Evolutionary conservation across 2,888 invertebrate species (phyloP), one percentile per base, ranked within the genome.

Genomic region (Beris chalybata): DNA sequence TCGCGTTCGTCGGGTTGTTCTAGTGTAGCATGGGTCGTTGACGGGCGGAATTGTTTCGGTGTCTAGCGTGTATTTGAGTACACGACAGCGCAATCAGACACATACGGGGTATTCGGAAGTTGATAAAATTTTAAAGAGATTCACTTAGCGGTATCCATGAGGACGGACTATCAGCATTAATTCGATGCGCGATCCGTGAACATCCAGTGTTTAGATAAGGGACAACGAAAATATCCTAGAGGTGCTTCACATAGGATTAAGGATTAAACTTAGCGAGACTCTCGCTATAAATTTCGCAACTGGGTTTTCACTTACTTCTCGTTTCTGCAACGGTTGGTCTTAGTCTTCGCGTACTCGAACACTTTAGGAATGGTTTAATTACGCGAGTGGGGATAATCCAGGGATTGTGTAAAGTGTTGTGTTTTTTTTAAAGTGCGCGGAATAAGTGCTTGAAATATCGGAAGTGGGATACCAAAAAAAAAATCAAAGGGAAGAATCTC

Each of bases 341-440:
- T 50, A 29, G 15, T 38, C 22, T 32, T 30, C n/a, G 22, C 43
- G 30, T 13, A 6, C 38, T 2, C 55, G 13, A 13, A 12, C 32
- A 9, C 43, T 61, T 13, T 38, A 11, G 13, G 29, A 22, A 29
- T 15, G 47, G 29, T 61, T 61, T 61, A 61, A 61, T 61, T 61
- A 52, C 50, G 61, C 61, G 43, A 61, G 61, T 61, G 52, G 50
- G 38, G 61, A 61, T 61, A 61, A 61, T 61, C 61, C 61, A 15
- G 61, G 61, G 50, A 43, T 61, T 48, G 38, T 9, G 9, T 38
- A 38, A 7, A 38, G 38, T 38, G 38, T 38, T 38, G 38, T 38
- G 38, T 38, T 38, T 38, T 7, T 7, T 38, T 7, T 7, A 38
- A 38, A 38, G 7, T 38, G 38, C 9, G 9, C 5, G 38, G 38